These are phyloP conservation scores for Aulostomus chinensis DNA, from an alignment of 2,797 vertebrate species.

Conservation along the genomic window DNA sequence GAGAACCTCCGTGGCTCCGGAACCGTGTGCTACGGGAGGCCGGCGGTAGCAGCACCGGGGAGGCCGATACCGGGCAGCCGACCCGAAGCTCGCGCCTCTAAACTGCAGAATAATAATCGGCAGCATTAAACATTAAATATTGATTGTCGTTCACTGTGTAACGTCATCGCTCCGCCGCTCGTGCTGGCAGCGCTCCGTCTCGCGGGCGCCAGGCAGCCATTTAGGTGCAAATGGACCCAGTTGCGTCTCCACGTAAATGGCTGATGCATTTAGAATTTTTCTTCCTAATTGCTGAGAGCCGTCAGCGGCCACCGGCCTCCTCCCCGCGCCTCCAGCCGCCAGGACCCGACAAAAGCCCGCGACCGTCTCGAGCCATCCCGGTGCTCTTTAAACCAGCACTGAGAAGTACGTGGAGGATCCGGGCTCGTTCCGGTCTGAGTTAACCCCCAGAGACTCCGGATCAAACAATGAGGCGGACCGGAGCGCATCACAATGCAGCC, in stretches of 20 bases:
- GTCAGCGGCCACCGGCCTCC: slow-evolving; percentile 60
- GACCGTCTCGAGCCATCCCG: slow-evolving; percentile 5
- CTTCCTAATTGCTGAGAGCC: slow-evolving; percentile 77
- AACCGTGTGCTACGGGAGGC: too few species aligned
- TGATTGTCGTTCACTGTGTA: slow-evolving; percentile 68
- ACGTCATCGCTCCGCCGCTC: slow-evolving; percentile 64
- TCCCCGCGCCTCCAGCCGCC: slow-evolving; percentile 37
- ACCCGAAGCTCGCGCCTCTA: slow-evolving; percentile 31
- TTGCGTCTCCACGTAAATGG: slow-evolving; percentile 84
- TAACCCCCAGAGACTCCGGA: slow-evolving; percentile 82
- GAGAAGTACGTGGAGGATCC: slow-evolving; percentile 27
- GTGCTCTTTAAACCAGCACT: slow-evolving; percentile 24
- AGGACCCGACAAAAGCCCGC: slow-evolving; percentile 16
- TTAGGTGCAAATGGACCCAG: slow-evolving; percentile 83
- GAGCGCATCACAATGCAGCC: slow-evolving; percentile 51
- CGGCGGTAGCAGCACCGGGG: slow-evolving; percentile 4
- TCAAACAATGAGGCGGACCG: slow-evolving; percentile 84
- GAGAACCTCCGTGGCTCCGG: too few species aligned
- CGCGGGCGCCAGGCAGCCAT: slow-evolving; percentile 84
- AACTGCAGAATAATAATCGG: slow-evolving; percentile 65
- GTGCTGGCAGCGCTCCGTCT: slow-evolving; percentile 65
- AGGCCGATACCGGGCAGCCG: slow-evolving; percentile 21
- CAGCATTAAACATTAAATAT: slow-evolving; percentile 75
- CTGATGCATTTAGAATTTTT: slow-evolving; percentile 84
- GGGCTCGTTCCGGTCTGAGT: slow-evolving; percentile 59